These are phyloP conservation scores for Australoheros facetus DNA, from an alignment of 2,797 vertebrate species.

Conservation along the genomic window DNA sequence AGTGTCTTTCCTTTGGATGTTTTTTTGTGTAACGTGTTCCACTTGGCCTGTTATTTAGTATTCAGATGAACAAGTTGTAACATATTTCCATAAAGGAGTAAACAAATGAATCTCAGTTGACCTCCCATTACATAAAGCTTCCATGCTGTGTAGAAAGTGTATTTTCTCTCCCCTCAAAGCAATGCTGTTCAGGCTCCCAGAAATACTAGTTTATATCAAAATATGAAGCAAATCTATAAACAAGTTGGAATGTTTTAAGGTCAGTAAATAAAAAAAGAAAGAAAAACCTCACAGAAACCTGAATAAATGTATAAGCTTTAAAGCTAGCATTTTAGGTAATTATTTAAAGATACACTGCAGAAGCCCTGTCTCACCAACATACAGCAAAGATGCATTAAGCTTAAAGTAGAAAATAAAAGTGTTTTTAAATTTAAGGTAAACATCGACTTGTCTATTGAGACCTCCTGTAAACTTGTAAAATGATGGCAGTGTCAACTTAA, in stretches of 20 bases:
- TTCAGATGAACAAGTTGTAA: conserved; percentile 14
- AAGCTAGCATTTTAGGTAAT: conserved; percentile 46
- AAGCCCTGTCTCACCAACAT: conserved; percentile 29
- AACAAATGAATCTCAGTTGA: conserved; percentile 29
- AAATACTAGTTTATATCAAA: conserved; percentile 40
- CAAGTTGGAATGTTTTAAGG: conserved; percentile 65
- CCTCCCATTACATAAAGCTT: conserved; percentile 6
- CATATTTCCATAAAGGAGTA: conserved; percentile 35
- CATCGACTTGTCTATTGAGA: conserved; percentile 50
- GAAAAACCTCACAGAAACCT: conserved; percentile 31
- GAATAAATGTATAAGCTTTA: conserved; percentile 47
- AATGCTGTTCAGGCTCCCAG: background rate
- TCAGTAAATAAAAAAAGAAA: conserved; percentile 39
- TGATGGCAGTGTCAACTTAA: conserved; percentile 50
- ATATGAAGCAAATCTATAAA: conserved; percentile 37
- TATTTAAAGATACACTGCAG: conserved; percentile 35
- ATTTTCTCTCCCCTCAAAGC: conserved; percentile 21
- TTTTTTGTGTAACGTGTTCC: conserved; percentile 16
- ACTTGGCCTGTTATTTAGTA: background rate
- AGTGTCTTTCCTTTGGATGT: conserved; percentile 47
- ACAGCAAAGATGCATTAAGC: conserved; percentile 17
- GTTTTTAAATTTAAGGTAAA: conserved; percentile 52
- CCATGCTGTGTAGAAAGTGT: conserved; percentile 45
- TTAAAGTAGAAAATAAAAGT: conserved; percentile 15
- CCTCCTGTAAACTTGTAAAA: conserved; percentile 52